Evolutionary conservation across 2,888 invertebrate species (phyloP).

Genomic region (Linyphia triangularis): DNA sequence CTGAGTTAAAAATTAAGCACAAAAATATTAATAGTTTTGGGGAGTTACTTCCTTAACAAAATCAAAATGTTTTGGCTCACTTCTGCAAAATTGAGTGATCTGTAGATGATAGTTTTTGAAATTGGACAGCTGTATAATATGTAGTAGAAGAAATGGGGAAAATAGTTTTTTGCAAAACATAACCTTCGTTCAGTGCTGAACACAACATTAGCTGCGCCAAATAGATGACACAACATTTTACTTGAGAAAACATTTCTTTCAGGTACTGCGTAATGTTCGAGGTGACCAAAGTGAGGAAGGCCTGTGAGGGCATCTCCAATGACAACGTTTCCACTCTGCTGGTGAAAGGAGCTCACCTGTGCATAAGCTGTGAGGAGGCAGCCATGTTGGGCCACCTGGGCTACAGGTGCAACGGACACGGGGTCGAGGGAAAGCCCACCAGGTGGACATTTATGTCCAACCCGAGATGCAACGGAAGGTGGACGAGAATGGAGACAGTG

Average conservation of each 20-base stretch:
- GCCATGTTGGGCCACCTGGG: slow-evolving; percentile 87
- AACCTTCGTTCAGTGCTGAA: no score
- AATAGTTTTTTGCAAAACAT: no score
- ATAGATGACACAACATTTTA: no score
- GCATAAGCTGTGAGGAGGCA: slow-evolving; percentile 90
- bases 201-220: no score
- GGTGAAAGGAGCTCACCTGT: slow-evolving; percentile 89
- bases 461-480: slow-evolving; percentile 93
- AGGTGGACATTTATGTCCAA: slow-evolving; percentile 91
- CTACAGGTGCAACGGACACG: slow-evolving; percentile 92
- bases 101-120: no score
- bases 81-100: no score
- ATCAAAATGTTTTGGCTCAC: no score
- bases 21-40: no score
- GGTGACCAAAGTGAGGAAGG: slow-evolving; percentile 89
- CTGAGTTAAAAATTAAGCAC: no score
- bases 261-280: slow-evolving; percentile 93
- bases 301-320: slow-evolving; percentile 84
- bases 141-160: no score
- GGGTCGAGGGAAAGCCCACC: slow-evolving; percentile 87
- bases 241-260: slow-evolving; percentile 80
- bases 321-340: slow-evolving; percentile 86
- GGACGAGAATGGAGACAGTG: slow-evolving; percentile 83
- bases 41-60: no score
- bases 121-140: no score